Base-by-base conservation (phyloP, 1,140 invertebrate genomes). In the Sycophaga agraensis region DNA sequence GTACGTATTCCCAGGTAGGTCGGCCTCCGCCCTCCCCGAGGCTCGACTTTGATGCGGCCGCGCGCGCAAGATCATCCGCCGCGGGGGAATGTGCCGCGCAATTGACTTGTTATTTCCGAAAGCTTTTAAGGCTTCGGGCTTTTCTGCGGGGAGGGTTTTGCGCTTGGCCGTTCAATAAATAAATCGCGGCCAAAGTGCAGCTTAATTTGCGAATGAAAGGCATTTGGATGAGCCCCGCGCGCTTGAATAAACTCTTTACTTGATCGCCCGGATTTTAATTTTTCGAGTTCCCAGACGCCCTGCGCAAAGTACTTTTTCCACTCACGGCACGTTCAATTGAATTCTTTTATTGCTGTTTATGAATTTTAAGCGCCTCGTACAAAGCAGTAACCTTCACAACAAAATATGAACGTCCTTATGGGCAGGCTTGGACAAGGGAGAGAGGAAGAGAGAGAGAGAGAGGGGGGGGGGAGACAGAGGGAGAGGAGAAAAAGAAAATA, bases 351-450 rank as follows among this genome's bases (percentile, higher is more conserved):
- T 40, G n/a, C 46, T 42, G 9, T 43, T 40, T 59, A 42, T 59
- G 45, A 59, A 50, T 49, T 61, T 61, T 28, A 40, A 60, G n/a
- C 39, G 26, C 54, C 40, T 28, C 48, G 49, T 58, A 58, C 37
- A 21, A 53, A 43, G 42, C 37, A 53, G 37, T 60, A 34, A n/a
- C 9, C 49, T 53, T 17, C 21, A 34, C 17, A 43, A 19, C 14
- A 11, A 51, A 35, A 37, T 34, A 17, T 21, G 28, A 45, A 46
- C n/a, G 2, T 37, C 16, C 26, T 24, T 53, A 45, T n/a, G n/a
- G n/a, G n/a, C n/a, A n/a, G n/a, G n/a, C n/a, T n/a, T n/a, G n/a
- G n/a, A n/a, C n/a, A n/a, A n/a, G n/a, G n/a, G n/a, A n/a, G n/a
- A n/a, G n/a, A n/a, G n/a, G n/a, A n/a, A n/a, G n/a, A n/a, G n/a